A percentile compares a stretch with the other conserved stretches of the same genome.
phyloP scores from a whole-genome alignment of 2,888 invertebrate genomes.

The Sericinus montela region DNA sequence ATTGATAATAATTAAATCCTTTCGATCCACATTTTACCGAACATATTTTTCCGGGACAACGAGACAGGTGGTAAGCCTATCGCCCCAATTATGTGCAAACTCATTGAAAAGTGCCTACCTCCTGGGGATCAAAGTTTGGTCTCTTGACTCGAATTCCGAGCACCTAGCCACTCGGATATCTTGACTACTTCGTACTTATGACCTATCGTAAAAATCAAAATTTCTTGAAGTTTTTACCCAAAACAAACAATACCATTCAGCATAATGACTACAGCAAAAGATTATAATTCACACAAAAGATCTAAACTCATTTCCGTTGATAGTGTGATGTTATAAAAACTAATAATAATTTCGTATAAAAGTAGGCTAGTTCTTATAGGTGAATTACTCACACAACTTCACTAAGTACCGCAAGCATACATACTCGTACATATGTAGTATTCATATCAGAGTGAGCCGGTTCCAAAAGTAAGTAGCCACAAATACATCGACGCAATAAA shows the following conservation, averaged over 20 bases:
- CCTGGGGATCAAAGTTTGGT: too few species aligned
- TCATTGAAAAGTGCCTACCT: too few species aligned
- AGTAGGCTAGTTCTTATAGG: constrained; percentile 13
- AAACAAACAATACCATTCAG: neutral
- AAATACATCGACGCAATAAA: constrained; percentile 5
- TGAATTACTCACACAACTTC: constrained; percentile 7
- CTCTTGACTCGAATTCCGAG: too few species aligned
- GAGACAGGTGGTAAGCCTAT: too few species aligned
- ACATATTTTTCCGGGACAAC: too few species aligned
- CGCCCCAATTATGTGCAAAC: too few species aligned
- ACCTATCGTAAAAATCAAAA: too few species aligned
- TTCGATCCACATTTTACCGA: too few species aligned
- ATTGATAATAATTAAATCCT: too few species aligned
- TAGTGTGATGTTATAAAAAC: constrained; percentile 18
- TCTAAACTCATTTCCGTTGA: constrained; percentile 17
- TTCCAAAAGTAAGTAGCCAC: constrained; percentile 13
- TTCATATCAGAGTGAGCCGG: constrained; percentile 13
- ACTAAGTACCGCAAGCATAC: constrained; percentile 1
- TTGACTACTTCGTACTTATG: too few species aligned
- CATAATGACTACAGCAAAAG: constrained; percentile 2
- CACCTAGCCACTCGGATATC: too few species aligned
- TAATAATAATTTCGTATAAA: constrained; percentile 12
- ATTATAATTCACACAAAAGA: constrained; percentile 3
- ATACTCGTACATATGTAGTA: constrained; percentile 5
- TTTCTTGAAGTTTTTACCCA: too few species aligned